Evolutionary conservation across 1,140 invertebrate genomes (phyloP).

Genomic region (Apis florea): DNA sequence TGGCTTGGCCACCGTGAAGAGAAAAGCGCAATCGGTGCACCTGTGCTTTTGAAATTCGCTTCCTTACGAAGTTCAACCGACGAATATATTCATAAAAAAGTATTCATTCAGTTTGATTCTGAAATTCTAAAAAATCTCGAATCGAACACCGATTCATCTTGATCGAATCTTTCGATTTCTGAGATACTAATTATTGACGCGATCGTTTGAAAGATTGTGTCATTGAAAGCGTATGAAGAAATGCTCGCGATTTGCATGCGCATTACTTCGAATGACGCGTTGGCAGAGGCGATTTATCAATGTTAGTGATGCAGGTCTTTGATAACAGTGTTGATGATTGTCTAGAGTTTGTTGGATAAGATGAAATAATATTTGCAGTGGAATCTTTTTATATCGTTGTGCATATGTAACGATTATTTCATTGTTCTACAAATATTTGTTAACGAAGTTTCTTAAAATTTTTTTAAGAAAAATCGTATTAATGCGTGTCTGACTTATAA

Average conservation of each 20-base stretch:
- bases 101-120: background rate
- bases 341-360: background rate
- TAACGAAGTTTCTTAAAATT: background rate
- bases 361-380: background rate
- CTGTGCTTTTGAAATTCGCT: conserved; percentile 27
- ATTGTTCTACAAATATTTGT: background rate
- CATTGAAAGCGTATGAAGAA: background rate
- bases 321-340: background rate
- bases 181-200: background rate
- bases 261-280: background rate
- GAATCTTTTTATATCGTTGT: background rate
- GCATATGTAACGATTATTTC: background rate
- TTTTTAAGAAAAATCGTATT: background rate
- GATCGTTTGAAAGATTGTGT: background rate
- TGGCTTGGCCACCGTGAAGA: background rate
- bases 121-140: background rate
- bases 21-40: conserved; percentile 51
- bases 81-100: conserved; percentile 29
- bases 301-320: background rate
- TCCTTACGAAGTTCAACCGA: conserved; percentile 40
- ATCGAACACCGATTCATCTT: background rate
- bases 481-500: background rate
- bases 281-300: background rate
- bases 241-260: background rate
- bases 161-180: background rate